Base-by-base conservation (phyloP, 2,888 invertebrate genomes). In the Drosophila mimetica region DNA sequence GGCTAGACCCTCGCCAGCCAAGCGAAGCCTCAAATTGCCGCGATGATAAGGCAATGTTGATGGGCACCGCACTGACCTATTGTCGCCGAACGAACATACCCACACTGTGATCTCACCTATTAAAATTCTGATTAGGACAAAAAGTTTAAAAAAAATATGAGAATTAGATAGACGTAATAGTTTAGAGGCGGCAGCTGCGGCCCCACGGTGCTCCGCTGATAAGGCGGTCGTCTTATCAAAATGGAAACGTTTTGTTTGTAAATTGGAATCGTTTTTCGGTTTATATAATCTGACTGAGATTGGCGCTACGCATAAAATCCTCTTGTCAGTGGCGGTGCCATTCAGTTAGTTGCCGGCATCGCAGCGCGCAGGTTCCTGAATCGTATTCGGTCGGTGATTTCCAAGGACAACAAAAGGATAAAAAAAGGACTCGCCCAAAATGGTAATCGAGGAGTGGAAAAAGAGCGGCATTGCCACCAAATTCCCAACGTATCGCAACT, bases 401-500 rank as follows among this genome's bases (percentile, higher is more conserved):
- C 16, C 32, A 14, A 34, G 14, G 32, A 46, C 9, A 6, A n/a
- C n/a, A n/a, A n/a, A n/a, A 14, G 1, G 5, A 44, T 18, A 25
- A n/a, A 6, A n/a, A 6, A 46, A 70, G 71, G 69, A 70, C 58
- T 32, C 22, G 25, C 7, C 0, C 41, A 82, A 20, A 48, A 87
- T 90, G 89, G 83, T 86, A 8, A 77, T 79, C 51, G 85, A 89
- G 59, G 77, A 77, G 16, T 91, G 91, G 91, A 91, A 89, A 61
- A 76, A 89, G 37, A 81, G 89, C 11, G 89, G 87, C 18, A 91
- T 91, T 22, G 85, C 91, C 34, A 90, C 81, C 16, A 91, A 92
- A 57, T 91, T 89, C 75, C 91, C 91, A n/a, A 89, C 90, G 0
- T 91, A 90, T 66, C 86, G 91, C 3, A 91, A 91, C 36, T 86